Conservation (phyloP, 1,140 invertebrate genomes). For the Maniola jurtina region DNA sequence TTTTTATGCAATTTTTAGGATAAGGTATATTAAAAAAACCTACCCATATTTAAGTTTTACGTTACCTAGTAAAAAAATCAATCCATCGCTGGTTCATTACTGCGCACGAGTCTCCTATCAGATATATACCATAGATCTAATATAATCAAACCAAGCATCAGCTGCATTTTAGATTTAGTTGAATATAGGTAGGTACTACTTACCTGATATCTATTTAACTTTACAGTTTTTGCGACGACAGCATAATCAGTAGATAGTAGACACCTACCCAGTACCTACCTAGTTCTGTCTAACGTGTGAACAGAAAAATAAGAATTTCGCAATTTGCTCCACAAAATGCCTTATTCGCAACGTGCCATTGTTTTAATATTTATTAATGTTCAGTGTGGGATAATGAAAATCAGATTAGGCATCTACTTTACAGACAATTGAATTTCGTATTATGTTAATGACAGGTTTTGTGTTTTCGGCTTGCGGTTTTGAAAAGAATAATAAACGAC, state of each 20-base stretch:
- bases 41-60: no score
- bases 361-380: slow-evolving; percentile 23
- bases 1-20: no score
- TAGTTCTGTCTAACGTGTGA: slow-evolving; percentile 9
- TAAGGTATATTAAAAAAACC: no score
- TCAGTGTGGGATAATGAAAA: slow-evolving; percentile 29
- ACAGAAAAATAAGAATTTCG: slow-evolving; percentile 24
- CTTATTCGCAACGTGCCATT: slow-evolving; percentile 28
- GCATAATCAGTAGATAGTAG: not conserved
- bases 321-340: slow-evolving; percentile 25
- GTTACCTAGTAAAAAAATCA: no score
- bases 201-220: not conserved
- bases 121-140: no score
- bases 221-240: not conserved
- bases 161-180: no score
- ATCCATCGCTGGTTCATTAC: no score
- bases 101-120: no score
- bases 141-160: no score
- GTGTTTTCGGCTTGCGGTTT: slow-evolving; percentile 9
- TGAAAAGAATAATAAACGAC: slow-evolving; percentile 18
- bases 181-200: no score
- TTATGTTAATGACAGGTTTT: slow-evolving; percentile 16
- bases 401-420: slow-evolving; percentile 19
- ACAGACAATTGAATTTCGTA: slow-evolving; percentile 20
- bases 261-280: not conserved